Evolutionary conservation across 2,113 vertebrate species (phyloP).

Genomic region (Rafetus swinhoei): DNA sequence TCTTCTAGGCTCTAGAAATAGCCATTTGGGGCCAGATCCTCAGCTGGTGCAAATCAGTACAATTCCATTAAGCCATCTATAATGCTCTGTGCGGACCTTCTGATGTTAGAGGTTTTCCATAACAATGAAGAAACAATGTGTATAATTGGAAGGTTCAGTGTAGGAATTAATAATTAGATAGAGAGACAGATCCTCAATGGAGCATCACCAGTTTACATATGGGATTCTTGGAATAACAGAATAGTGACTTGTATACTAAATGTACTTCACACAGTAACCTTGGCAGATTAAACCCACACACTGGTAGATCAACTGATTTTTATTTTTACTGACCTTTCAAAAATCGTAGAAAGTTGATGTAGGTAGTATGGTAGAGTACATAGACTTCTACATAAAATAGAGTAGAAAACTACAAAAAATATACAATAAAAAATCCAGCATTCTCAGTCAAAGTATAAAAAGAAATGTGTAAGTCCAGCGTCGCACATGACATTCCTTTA

Average conservation of each 20-base stretch:
- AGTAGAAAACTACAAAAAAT: not conserved
- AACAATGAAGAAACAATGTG: not conserved
- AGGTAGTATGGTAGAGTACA: accelerated
- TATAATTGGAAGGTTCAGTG: accelerated
- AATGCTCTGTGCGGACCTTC: not conserved
- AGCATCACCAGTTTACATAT: not conserved
- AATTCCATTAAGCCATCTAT: not conserved
- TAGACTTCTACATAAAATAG: not conserved
- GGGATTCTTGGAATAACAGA: not conserved
- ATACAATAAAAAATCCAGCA: not conserved
- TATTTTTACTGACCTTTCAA: not conserved
- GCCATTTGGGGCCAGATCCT: not conserved
- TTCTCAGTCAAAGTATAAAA: not conserved
- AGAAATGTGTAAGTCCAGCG: not conserved
- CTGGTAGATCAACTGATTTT: not conserved
- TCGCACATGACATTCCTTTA: not conserved
- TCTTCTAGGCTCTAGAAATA: not conserved
- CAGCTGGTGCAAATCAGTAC: not conserved
- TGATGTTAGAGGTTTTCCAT: not conserved
- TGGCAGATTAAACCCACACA: not conserved
- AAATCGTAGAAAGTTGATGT: not conserved
- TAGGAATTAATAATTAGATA: not conserved
- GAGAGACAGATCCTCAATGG: not conserved
- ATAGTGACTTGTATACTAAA: not conserved
- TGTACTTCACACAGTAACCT: not conserved